Conservation (phyloP, 2,797 vertebrate genomes). For the Periophthalmus magnuspinnatus region DNA sequence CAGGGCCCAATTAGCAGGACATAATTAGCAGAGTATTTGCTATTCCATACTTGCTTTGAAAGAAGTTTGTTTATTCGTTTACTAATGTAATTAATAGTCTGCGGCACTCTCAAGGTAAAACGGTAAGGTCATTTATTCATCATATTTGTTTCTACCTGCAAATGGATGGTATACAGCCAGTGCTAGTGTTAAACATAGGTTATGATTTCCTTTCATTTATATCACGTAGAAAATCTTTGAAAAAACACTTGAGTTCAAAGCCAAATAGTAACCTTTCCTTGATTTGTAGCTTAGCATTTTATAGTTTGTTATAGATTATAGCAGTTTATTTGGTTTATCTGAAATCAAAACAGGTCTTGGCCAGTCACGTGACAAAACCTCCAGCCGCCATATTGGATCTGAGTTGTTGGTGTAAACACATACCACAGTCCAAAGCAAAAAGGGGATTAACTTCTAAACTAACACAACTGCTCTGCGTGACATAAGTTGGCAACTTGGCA, state of each 20-base stretch:
- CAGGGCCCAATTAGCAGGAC: slow-evolving; percentile 5
- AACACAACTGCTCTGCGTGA: too few species aligned
- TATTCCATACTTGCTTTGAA: neutral
- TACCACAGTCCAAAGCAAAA: too few species aligned
- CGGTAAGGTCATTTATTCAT: neutral
- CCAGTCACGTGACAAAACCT: too few species aligned
- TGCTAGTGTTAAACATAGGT: neutral
- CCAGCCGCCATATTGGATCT: too few species aligned
- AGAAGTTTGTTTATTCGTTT: slow-evolving; percentile 7
- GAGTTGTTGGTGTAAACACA: too few species aligned
- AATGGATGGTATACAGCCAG: neutral
- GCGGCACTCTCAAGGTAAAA: neutral
- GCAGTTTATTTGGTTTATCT: too few species aligned
- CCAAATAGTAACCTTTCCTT: neutral
- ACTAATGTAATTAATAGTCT: neutral
- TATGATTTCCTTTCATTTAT: neutral
- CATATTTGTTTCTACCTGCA: neutral
- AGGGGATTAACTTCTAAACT: too few species aligned
- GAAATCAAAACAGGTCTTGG: too few species aligned
- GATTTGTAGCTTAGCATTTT: neutral
- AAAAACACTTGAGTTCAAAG: neutral
- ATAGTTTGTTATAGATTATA: too few species aligned
- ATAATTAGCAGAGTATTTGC: neutral
- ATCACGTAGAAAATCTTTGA: neutral
- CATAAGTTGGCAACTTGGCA: too few species aligned